Evolutionary conservation across 1,140 invertebrate genomes (phyloP), one percentile per base, ranked within the genome.

Genomic region (Ceratosolen fusciceps): DNA sequence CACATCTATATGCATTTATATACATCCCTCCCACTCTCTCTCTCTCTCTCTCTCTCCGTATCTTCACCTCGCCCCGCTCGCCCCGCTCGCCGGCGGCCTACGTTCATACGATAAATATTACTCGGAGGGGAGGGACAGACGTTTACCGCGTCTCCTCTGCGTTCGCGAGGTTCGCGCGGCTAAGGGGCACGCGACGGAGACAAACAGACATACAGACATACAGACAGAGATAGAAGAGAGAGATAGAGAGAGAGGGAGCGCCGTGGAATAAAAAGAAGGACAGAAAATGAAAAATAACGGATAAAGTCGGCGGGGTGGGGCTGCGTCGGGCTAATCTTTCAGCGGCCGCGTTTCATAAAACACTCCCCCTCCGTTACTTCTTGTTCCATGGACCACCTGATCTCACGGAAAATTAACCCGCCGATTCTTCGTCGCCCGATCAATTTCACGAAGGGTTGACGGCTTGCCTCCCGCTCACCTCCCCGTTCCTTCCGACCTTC

Each of bases 361-460:
- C 75, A 80, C n/a, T 75, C 65, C n/a, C 72, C 78, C 49, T 70
- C 52, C 34, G 24, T n/a, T n/a, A n/a, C n/a, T n/a, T n/a, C n/a
- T n/a, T n/a, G 16, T 47, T 47, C 43, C 43, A 47, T 47, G 19
- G 21, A 52, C 3, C 49, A 52, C 2, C 49, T 3, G 49, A 52
- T 52, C 19, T n/a, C 39, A 43, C 70, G 54, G 62, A 74, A 78
- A 79, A 72, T 70, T 68, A 79, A 74, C 49, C 78, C 77, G 58
- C 19, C 71, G 77, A 79, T 79, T 74, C 67, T 79, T 79, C 77
- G 74, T 74, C 77, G 74, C 68, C 60, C 71, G 74, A 74, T 79
- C 72, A 74, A 79, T 79, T 79, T 73, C n/a, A 5, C 4, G 58
- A n/a, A 47, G 34, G 37, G 16, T 29, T 4, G 12, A 43, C 8